phyloP scores from a whole-genome alignment of 2,113 vertebrate genomes.

The Eonycteris spelaea region DNA sequence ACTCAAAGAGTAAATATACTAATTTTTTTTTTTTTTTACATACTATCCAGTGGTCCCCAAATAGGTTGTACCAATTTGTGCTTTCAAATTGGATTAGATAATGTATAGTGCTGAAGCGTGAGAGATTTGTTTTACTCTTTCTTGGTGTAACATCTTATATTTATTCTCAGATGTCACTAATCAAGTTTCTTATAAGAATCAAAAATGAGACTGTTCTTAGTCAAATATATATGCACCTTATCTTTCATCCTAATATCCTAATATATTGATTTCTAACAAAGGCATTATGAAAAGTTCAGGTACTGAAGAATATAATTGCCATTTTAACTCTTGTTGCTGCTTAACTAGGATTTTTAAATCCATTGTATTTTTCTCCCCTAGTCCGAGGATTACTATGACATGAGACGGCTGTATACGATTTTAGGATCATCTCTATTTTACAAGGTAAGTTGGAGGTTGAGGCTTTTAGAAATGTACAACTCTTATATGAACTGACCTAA shows the following conservation, averaged over 20 bases:
- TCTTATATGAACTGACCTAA: neutral
- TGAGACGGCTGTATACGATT: conserved; percentile 93
- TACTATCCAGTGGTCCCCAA: neutral
- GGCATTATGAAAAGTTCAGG: neutral
- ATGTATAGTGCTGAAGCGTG: neutral
- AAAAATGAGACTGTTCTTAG: conserved; percentile 12
- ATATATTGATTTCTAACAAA: neutral
- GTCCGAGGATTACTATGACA: conserved; percentile 95
- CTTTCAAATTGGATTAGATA: neutral
- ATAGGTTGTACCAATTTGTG: neutral
- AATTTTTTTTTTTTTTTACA: neutral
- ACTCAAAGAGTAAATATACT: neutral
- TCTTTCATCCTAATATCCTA: neutral
- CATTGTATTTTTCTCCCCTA: conserved; percentile 66
- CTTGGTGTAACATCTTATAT: neutral
- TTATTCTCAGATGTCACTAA: neutral
- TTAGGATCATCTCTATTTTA: conserved; percentile 96
- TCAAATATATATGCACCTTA: neutral
- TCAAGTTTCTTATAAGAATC: neutral
- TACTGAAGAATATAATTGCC: neutral
- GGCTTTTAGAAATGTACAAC: conserved; percentile 12
- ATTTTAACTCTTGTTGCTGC: neutral
- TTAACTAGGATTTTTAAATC: conserved; percentile 48
- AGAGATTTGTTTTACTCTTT: neutral
- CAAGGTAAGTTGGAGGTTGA: conserved; percentile 85